A percentile compares a stretch with the other conserved stretches of the same genome.
phyloP scores from a whole-genome alignment of 2,888 invertebrate genomes.

The Fragum sueziense region DNA sequence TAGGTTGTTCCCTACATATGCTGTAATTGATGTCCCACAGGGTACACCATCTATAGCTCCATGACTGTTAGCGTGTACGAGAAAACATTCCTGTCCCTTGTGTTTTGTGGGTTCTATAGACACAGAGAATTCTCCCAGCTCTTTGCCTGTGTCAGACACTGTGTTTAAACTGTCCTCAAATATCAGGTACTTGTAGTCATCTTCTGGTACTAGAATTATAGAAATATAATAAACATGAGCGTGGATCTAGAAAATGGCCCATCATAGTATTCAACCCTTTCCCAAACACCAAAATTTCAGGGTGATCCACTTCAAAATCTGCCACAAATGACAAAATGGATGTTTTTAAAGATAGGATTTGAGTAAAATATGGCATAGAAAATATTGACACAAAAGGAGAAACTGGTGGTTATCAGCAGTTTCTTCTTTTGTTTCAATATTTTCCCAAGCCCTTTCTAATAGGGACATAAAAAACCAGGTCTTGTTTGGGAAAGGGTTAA shows the following conservation, averaged over 20 bases:
- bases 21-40: constrained; percentile 82
- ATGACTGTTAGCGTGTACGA: constrained; percentile 82
- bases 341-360: no score
- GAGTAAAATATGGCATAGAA: not conserved
- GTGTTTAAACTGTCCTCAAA: constrained; percentile 81
- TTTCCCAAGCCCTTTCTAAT: not conserved
- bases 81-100: constrained; percentile 77
- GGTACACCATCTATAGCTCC: constrained; percentile 81
- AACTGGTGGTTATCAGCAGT: not conserved
- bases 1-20: constrained; percentile 78
- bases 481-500: not conserved
- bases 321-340: no score
- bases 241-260: no score
- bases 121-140: constrained; percentile 81
- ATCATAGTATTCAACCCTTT: no score
- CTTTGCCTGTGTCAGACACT: constrained; percentile 80
- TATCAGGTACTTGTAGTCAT: constrained; percentile 78
- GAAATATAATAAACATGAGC: not conserved
- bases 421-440: not conserved
- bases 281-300: no score
- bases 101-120: constrained; percentile 74
- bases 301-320: no score
- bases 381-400: not conserved
- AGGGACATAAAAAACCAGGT: not conserved
- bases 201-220: constrained; percentile 70